These are phyloP conservation scores for Machaerirhynchus nigripectus DNA, from an alignment of 2,113 vertebrate genomes.

Conservation along the genomic window DNA sequence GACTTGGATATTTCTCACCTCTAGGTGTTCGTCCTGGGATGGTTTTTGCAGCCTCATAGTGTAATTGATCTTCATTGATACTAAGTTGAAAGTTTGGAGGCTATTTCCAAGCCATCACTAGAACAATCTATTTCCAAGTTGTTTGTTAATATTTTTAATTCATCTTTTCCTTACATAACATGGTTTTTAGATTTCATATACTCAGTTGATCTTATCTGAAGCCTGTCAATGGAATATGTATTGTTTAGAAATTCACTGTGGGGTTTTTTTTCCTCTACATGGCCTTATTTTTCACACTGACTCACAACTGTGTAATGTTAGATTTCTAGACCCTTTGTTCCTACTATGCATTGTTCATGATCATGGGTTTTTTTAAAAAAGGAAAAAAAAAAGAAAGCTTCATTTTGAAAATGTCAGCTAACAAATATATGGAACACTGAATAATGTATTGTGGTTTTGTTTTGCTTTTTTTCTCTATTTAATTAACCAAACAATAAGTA, in stretches of 20 bases:
- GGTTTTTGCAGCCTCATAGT: not conserved
- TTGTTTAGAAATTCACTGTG: conserved; percentile 28
- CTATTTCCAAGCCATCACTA: not conserved
- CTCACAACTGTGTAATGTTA: conserved; percentile 58
- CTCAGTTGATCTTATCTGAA: conserved; percentile 27
- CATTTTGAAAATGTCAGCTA: conserved; percentile 52
- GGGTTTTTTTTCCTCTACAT: not conserved
- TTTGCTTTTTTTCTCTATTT: conserved; percentile 27
- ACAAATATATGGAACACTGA: conserved; percentile 37
- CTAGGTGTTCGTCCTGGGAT: not conserved
- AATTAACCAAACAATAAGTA: conserved; percentile 58
- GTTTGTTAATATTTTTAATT: not conserved
- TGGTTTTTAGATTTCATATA: not conserved
- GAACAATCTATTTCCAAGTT: not conserved
- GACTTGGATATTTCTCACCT: not conserved
- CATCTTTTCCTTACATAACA: not conserved
- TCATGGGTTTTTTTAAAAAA: not conserved
- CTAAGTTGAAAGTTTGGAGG: not conserved
- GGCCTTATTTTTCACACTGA: conserved; percentile 43
- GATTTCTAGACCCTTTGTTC: conserved; percentile 57
- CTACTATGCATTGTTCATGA: conserved; percentile 45
- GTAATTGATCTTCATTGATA: not conserved
- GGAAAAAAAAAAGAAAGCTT: not conserved
- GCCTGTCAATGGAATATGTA: not conserved
- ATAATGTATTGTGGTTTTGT: conserved; percentile 47